Percentiles rank a stretch among this genome's conserved stretches.
phyloP scores from a whole-genome alignment of 2,888 invertebrate species.

The Antitype chi region DNA sequence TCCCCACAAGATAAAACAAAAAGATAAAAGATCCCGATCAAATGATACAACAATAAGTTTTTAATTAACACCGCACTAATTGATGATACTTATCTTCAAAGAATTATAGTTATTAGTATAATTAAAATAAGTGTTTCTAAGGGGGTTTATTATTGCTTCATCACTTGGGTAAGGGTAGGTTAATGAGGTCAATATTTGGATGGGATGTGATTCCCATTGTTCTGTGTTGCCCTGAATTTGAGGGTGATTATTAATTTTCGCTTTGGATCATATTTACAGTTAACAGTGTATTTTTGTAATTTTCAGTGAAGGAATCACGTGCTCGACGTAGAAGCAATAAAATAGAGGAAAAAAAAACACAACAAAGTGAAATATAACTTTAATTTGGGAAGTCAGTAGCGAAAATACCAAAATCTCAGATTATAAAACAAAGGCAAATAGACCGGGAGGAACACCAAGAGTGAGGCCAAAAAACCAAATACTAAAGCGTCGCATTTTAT shows the following conservation, averaged over 20 bases:
- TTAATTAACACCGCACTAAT: slow-evolving; percentile 62
- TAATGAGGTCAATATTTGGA: slow-evolving; percentile 43
- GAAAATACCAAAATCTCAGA: too few relatives aligned
- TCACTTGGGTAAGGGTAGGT: slow-evolving; percentile 34
- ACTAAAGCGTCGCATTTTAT: too few relatives aligned
- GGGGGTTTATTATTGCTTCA: slow-evolving; percentile 54
- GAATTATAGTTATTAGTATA: slow-evolving; percentile 61
- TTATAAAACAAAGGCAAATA: too few relatives aligned
- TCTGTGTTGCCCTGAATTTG: slow-evolving; percentile 2
- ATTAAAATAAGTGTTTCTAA: slow-evolving; percentile 51
- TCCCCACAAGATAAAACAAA: slow-evolving; percentile 5
- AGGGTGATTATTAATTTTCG: slow-evolving; percentile 7
- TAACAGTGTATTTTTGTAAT: not conserved
- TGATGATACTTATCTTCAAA: slow-evolving; percentile 58
- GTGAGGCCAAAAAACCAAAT: too few relatives aligned
- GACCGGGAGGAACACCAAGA: too few relatives aligned
- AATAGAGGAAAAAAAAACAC: not conserved
- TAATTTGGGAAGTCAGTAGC: too few relatives aligned
- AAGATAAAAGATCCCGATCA: slow-evolving; percentile 35
- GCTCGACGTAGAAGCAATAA: not conserved
- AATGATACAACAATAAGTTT: slow-evolving; percentile 50
- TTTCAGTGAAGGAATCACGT: not conserved
- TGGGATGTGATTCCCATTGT: slow-evolving; percentile 27
- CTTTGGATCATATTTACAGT: not conserved
- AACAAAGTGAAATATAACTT: too few relatives aligned